Conservation (phyloP, 2,888 invertebrate genomes). For the Anarsia innoxiella region DNA sequence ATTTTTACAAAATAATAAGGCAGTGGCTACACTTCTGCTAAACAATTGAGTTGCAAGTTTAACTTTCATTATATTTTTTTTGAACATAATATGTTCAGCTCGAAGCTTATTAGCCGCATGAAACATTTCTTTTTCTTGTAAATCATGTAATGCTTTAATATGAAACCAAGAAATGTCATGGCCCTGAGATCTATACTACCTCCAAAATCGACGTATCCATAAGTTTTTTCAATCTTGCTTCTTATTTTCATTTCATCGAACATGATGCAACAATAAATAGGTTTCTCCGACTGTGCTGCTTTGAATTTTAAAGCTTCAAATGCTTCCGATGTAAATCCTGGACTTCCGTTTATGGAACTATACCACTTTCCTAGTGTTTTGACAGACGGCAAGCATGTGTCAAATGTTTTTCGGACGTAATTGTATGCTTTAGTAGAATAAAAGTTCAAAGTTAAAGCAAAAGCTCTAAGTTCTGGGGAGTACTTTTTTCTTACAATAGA, state of each 20-base stretch:
- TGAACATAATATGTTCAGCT: no score
- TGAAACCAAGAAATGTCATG: no score
- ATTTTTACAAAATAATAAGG: constrained; percentile 7
- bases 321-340: constrained; percentile 13
- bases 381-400: constrained; percentile 7
- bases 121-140: no score
- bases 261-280: not conserved
- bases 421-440: constrained; percentile 21
- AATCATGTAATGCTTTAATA: no score
- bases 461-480: no score
- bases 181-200: no score
- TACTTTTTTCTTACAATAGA: no score
- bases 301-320: constrained; percentile 9
- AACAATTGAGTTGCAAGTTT: constrained; percentile 10
- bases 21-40: constrained; percentile 12
- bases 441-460: constrained; percentile 8
- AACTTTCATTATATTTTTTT: constrained; percentile 18
- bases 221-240: not conserved
- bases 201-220: not conserved
- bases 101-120: no score
- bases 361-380: constrained; percentile 13
- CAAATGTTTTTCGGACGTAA: constrained; percentile 23
- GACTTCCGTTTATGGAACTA: constrained; percentile 8
- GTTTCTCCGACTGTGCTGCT: not conserved
- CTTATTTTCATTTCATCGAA: not conserved